Base-by-base conservation (phyloP, 2,113 vertebrate species). In the Geococcyx californianus region DNA sequence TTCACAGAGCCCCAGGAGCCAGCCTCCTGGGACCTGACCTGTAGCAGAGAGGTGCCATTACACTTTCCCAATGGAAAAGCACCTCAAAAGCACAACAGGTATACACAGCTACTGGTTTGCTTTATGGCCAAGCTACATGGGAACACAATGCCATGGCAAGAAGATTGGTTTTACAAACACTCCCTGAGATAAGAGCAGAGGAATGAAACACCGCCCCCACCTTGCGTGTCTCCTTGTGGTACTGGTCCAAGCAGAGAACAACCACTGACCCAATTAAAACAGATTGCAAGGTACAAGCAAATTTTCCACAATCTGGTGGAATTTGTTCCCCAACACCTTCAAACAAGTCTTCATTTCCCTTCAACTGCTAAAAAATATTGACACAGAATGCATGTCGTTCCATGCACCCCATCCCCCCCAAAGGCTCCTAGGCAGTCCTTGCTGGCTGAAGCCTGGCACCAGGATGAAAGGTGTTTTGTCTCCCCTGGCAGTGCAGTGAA, bases 331-430 rank as follows among this genome's bases (percentile, higher is more conserved):
- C 34, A 31, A 9, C 31, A 38, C 7, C 16, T 36, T 54, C 13
- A 18, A 42, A 33, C 4, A 51, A 12, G 21, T 5, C 20, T 8
- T 5, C 4, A 2, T 9, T 16, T 5, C 6, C 51, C 9, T 45
- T 40, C 7, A 51, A 3, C 19, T 21, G 13, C 26, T 13, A 5
- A 0, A 7, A n/a, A 38, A 17, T 3, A 16, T 0, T 8, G 34
- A 9, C 25, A 29, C 10, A 3, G 0, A 3, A 10, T 0, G 7
- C 0, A 3, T 1, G 5, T 4, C 7, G 21, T 25, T 18, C 62
- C 31, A 3, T 12, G 14, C 3, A 6, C 6, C 14, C 7, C 45
- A 19, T 4, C 2, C 10, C 18, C 5, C 5, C 1, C 1, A 14
- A 3, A 3, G 4, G 21, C 54, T 9, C 20, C 7, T 2, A 7